phyloP scores from a whole-genome alignment of 2,113 vertebrate genomes.

The Columbina picui region DNA sequence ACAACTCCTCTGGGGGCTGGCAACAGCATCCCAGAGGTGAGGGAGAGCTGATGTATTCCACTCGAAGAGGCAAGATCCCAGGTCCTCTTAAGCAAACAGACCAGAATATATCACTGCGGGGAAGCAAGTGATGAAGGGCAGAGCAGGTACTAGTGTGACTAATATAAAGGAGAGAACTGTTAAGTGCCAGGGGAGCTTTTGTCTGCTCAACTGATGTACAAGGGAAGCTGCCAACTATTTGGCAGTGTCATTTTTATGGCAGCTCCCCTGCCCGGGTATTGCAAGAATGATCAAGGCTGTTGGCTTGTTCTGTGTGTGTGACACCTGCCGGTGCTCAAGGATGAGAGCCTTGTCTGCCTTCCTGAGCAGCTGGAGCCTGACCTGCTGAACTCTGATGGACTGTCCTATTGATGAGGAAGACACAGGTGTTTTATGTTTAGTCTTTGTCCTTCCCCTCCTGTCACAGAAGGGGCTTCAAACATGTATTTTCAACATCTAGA shows the following conservation, averaged over 20 bases:
- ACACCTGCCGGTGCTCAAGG: accelerated
- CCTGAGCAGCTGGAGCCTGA: neutral
- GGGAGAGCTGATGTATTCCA: neutral
- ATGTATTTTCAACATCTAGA: neutral
- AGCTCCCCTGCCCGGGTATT: neutral
- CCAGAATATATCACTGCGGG: neutral
- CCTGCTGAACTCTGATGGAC: accelerated
- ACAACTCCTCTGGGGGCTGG: neutral
- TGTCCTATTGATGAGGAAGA: neutral
- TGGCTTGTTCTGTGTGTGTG: neutral
- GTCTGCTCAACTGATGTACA: neutral
- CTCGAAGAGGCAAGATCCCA: neutral
- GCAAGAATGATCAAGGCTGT: neutral
- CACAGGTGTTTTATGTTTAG: neutral
- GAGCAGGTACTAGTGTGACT: neutral
- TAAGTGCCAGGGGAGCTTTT: neutral
- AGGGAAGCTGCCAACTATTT: neutral
- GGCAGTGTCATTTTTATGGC: neutral
- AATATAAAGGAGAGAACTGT: neutral
- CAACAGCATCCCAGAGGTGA: neutral
- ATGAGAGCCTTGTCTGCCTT: neutral
- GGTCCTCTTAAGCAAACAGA: neutral
- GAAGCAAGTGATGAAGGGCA: neutral
- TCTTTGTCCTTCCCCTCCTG: neutral
- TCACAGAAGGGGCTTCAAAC: neutral